Conservation (phyloP, 2,888 invertebrate species). For the Sycophila texana region DNA sequence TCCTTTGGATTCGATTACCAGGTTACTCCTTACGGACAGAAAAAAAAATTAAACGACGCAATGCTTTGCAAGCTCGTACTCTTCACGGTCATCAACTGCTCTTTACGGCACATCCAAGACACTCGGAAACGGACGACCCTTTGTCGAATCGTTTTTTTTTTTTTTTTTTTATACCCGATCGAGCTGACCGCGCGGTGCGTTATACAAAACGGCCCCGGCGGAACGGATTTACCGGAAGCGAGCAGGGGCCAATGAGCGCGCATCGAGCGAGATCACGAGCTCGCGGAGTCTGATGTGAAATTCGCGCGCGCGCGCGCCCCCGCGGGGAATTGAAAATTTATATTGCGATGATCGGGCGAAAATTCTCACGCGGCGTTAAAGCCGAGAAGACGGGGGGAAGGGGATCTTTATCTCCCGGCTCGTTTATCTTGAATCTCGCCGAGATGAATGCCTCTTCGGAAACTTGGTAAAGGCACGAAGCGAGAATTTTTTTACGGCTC, state of each 20-base stretch:
- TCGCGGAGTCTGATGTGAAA: background rate
- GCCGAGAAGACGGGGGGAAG: no score
- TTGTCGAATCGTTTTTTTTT: background rate
- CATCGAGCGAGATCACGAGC: constrained; percentile 19
- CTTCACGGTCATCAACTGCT: background rate
- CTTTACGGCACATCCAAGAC: background rate
- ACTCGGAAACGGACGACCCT: no score
- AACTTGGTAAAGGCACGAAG: no score
- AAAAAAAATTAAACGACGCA: no score
- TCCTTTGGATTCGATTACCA: no score
- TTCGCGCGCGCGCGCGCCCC: background rate
- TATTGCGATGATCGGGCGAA: background rate
- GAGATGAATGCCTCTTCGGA: no score
- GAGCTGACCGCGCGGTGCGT: background rate
- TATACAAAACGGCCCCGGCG: background rate
- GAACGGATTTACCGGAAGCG: constrained; percentile 40
- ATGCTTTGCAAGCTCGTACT: no score
- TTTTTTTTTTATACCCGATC: background rate
- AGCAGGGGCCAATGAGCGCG: constrained; percentile 15
- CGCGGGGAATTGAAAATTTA: constrained; percentile 5
- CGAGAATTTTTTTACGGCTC: no score
- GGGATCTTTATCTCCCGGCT: no score
- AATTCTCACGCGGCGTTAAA: background rate
- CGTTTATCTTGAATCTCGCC: no score
- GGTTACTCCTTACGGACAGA: no score